A percentile compares a stretch with the other conserved stretches of the same genome.
These are phyloP conservation scores for Pholis gunnellus DNA, from an alignment of 2,113 vertebrate genomes.

Conservation along the genomic window DNA sequence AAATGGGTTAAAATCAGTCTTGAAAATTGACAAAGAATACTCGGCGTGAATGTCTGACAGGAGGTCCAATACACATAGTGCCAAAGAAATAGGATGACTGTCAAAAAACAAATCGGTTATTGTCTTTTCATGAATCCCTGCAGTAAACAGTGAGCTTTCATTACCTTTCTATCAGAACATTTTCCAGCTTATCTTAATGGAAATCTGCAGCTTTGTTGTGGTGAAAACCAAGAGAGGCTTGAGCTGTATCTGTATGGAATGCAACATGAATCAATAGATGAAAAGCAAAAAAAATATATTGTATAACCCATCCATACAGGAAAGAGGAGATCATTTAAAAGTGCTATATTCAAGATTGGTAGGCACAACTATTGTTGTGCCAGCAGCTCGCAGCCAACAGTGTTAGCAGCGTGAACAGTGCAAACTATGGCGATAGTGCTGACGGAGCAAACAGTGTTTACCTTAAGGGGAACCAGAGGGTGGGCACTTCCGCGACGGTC, in stretches of 20 bases:
- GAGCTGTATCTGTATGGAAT: conserved; percentile 39
- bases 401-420: no score
- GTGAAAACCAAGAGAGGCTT: conserved; percentile 19
- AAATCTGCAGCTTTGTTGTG: conserved; percentile 56
- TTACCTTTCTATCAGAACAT: conserved; percentile 20
- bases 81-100: conserved; percentile 20
- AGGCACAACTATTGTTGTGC: not conserved
- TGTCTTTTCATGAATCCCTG: conserved; percentile 41
- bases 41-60: not conserved
- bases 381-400: not conserved
- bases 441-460: no score
- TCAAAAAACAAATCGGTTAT: conserved; percentile 31
- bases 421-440: no score
- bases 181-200: conserved; percentile 65
- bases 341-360: not conserved
- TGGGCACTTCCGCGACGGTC: not conserved
- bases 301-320: not conserved
- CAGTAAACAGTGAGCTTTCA: conserved; percentile 28
- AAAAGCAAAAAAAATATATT: conserved; percentile 27
- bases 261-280: conserved; percentile 1
- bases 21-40: conserved; percentile 6
- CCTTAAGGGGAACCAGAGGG: not conserved
- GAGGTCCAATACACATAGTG: conserved; percentile 4
- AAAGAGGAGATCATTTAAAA: not conserved
- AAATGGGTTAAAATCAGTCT: conserved; percentile 18